Percentiles rank a stretch among this genome's conserved stretches.
These are phyloP conservation scores for Puffinus mauretanicus DNA, from an alignment of 2,113 vertebrate species.

Conservation along the genomic window DNA sequence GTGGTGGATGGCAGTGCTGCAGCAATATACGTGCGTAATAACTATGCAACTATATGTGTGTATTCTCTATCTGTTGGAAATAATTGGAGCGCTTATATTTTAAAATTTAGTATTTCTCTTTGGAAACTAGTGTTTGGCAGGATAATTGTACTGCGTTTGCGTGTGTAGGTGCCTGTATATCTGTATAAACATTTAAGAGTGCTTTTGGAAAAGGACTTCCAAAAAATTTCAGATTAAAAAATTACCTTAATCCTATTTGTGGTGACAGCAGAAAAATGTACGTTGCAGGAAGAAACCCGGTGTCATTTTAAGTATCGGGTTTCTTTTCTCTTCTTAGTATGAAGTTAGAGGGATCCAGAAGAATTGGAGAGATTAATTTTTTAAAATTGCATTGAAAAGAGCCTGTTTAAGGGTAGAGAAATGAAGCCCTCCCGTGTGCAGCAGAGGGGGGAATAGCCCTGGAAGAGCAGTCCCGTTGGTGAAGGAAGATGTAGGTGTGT, in stretches of 20 bases:
- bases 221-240: not conserved
- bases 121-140: not conserved
- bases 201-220: not conserved
- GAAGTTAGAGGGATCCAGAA: not conserved
- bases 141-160: not conserved
- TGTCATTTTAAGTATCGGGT: not conserved
- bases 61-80: not conserved
- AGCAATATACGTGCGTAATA: not conserved
- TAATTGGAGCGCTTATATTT: not conserved
- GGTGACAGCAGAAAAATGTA: not conserved
- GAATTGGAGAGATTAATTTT: not conserved
- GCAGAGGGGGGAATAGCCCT: not conserved
- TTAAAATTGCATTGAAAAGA: not conserved
- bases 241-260: not conserved
- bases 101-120: not conserved
- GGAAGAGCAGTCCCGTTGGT: not conserved
- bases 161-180: not conserved
- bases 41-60: not conserved
- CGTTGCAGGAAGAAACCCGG: accelerated
- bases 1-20: not conserved
- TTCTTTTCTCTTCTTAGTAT: not conserved
- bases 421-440: not conserved
- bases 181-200: not conserved
- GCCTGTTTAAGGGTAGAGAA: not conserved
- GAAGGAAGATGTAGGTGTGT: not conserved